A percentile compares a stretch with the other conserved stretches of the same genome.
phyloP scores from a whole-genome alignment of 2,113 vertebrate genomes.

The Apteryx owenii region DNA sequence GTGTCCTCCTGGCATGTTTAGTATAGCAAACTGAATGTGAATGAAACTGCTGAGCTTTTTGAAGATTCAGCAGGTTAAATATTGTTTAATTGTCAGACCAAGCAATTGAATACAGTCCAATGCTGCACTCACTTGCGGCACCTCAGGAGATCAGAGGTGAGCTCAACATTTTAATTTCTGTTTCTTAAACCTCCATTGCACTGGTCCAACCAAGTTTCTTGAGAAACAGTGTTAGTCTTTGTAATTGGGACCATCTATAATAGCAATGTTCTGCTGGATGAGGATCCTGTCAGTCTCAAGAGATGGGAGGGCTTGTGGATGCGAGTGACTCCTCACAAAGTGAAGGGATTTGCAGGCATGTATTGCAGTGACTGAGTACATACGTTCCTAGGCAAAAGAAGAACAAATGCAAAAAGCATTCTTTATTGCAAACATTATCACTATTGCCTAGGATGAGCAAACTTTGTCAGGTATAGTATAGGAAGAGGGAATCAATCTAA shows the following conservation, averaged over 20 bases:
- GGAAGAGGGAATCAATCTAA: neutral
- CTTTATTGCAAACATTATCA: neutral
- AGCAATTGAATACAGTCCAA: neutral
- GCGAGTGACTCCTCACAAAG: accelerated
- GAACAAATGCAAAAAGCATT: neutral
- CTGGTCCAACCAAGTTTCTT: neutral
- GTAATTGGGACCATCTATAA: neutral
- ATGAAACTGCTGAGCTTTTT: neutral
- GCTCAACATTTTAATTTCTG: neutral
- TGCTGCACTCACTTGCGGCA: neutral
- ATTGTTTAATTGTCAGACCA: neutral
- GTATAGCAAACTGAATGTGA: neutral
- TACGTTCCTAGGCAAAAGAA: neutral
- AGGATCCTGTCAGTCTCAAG: neutral
- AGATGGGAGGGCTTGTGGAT: neutral
- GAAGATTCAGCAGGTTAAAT: neutral
- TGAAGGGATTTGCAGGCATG: neutral
- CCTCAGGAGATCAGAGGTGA: neutral
- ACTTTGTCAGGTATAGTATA: neutral
- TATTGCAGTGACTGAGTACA: neutral
- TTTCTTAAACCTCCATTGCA: neutral
- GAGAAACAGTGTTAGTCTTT: neutral
- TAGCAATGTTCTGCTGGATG: neutral
- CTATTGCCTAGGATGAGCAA: neutral
- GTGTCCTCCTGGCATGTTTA: neutral